phyloP scores from a whole-genome alignment of 2,797 vertebrate genomes.

The Phalloptychus januarius region DNA sequence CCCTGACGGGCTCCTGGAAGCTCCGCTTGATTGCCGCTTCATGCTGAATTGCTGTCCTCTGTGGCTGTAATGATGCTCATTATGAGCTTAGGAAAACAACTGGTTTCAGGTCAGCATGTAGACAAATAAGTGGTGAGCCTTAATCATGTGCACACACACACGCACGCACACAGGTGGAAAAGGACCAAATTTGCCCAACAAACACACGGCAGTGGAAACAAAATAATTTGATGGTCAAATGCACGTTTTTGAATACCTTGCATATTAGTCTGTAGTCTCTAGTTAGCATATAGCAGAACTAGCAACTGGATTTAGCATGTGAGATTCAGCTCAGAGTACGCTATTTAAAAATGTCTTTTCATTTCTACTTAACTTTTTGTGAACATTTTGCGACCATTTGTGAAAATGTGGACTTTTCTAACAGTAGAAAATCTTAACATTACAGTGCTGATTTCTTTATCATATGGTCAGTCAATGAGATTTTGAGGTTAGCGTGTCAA shows the following conservation, averaged over 20 bases:
- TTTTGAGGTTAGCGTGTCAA: not conserved
- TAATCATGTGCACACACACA: constrained; percentile 11
- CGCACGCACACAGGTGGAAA: not conserved
- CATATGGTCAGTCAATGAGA: not conserved
- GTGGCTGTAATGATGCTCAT: constrained; percentile 34
- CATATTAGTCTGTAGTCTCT: not conserved
- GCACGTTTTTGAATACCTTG: not conserved
- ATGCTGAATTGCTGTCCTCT: constrained; percentile 14
- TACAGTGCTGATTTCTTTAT: not conserved
- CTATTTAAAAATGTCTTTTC: not conserved
- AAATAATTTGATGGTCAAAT: constrained; percentile 4
- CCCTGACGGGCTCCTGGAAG: not conserved
- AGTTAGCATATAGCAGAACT: not conserved
- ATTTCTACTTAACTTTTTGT: not conserved
- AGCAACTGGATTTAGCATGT: not conserved
- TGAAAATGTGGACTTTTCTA: not conserved
- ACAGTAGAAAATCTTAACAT: not conserved
- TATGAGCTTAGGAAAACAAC: constrained; percentile 49
- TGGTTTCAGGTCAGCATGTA: constrained; percentile 24
- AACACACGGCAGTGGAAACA: not conserved
- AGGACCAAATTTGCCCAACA: not conserved
- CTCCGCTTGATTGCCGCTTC: constrained; percentile 18
- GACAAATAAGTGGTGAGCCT: constrained; percentile 33
- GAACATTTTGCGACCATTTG: no score
- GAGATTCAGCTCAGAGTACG: not conserved